These are phyloP conservation scores for Pachydiplax longipennis DNA, from an alignment of 2,888 invertebrate genomes.

Conservation along the genomic window DNA sequence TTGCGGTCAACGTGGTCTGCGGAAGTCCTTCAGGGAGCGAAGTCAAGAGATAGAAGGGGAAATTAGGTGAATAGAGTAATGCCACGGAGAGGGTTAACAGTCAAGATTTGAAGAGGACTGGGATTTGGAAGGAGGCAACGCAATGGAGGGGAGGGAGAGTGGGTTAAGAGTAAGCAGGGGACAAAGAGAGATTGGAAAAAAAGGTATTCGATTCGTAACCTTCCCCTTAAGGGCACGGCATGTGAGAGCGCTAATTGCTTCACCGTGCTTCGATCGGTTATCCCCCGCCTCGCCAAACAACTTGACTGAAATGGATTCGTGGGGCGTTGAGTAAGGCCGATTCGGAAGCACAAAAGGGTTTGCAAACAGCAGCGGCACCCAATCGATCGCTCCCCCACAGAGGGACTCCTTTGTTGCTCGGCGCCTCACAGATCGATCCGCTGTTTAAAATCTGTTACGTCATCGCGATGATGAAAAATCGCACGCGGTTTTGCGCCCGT, in stretches of 20 bases:
- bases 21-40: background rate
- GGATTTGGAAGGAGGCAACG: too few species aligned
- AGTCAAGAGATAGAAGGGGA: background rate
- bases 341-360: conserved; percentile 12
- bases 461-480: background rate
- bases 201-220: background rate
- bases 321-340: background rate
- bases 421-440: background rate
- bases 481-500: background rate
- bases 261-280: background rate
- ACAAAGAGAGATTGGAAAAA: background rate
- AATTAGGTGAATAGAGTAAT: background rate
- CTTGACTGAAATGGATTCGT: conserved; percentile 1
- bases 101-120: too few species aligned
- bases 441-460: background rate
- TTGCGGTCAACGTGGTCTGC: background rate
- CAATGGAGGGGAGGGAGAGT: background rate
- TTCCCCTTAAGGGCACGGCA: background rate
- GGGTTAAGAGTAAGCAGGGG: background rate
- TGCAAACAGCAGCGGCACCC: background rate
- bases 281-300: background rate
- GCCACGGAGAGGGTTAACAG: too few species aligned
- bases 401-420: background rate
- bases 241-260: background rate
- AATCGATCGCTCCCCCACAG: background rate